Evolutionary conservation across 37 sponge, comb jelly and placozoan species (phyloP).

Genomic region (Tethya wilhelma): DNA sequence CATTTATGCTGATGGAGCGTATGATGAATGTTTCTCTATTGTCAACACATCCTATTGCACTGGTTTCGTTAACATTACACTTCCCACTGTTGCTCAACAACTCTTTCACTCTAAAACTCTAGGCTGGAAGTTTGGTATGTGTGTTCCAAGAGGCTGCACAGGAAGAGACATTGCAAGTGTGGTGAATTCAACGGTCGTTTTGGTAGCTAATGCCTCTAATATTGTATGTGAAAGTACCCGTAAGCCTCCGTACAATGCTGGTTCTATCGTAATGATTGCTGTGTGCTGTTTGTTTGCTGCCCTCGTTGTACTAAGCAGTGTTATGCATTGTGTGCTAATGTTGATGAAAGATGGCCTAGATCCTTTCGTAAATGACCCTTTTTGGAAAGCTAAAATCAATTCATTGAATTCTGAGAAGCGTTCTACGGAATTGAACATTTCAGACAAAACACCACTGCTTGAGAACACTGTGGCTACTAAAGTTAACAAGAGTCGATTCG

Average conservation of each 20-base stretch:
- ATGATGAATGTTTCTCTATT: background rate
- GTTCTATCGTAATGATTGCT: background rate
- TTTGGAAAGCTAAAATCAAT: too few species aligned
- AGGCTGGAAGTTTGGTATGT: background rate
- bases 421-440: background rate
- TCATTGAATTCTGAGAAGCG: too few species aligned
- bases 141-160: background rate
- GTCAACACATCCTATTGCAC: background rate
- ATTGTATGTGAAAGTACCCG: background rate
- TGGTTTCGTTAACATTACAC: background rate
- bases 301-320: too few species aligned
- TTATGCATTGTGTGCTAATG: too few species aligned
- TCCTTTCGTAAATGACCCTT: too few species aligned
- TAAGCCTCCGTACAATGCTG: background rate
- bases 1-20: background rate
- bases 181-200: background rate
- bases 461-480: background rate
- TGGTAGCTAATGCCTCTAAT: background rate
- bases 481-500: background rate
- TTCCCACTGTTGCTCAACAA: too few species aligned
- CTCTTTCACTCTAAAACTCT: too few species aligned
- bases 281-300: too few species aligned
- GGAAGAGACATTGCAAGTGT: background rate
- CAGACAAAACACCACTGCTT: conserved; percentile 2
- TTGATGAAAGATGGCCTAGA: too few species aligned